Base-by-base conservation (phyloP, 2,113 vertebrate species). In the Egretta garzetta region DNA sequence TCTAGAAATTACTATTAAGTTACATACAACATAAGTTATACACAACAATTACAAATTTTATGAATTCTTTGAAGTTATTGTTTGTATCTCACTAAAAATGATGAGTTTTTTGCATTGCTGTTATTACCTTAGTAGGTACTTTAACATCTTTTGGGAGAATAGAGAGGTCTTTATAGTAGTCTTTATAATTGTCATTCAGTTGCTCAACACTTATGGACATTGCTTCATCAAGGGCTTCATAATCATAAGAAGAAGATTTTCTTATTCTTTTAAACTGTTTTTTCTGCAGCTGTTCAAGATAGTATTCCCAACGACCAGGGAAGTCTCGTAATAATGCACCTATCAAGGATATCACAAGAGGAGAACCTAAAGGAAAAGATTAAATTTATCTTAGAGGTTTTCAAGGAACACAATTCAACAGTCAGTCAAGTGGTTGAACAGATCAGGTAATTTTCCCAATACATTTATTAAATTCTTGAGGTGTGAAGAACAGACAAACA, bases 131-230 rank as follows among this genome's bases (percentile, higher is more conserved):
- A 64, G 99, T 99, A 67, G 99, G 99, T 63, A 99, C 98, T 98
- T 99, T 99, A 91, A 99, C 97, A 85, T 99, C 99, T 73, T 99
- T 99, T 84, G 99, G 98, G 24, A 99, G 91, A 60, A 99, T 96
- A 76, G 99, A 99, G 55, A 99, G 98, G 91, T 99, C 99, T 93
- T 97, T 99, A 97, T 99, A 99, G 84, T 99, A 99, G 62, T 98
- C 97, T 88, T 96, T 97, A 62, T 99, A 98, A 43, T 99, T 98
- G 11, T 99, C 98, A 83, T 98, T 98, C 39, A 99, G 98, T 43
- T 99, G 99, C 71, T 99, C 99, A 59, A 99, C 99, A 94, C 99
- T 99, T 67, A 99, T 99, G 45, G 99, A 99, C 99, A 99, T 99
- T 79, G 99, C 99, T 98, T 99, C 99, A 98, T 99, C 99, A 67